phyloP scores from a whole-genome alignment of 2,113 vertebrate genomes.

The Dicerorhinus sumatrensis region DNA sequence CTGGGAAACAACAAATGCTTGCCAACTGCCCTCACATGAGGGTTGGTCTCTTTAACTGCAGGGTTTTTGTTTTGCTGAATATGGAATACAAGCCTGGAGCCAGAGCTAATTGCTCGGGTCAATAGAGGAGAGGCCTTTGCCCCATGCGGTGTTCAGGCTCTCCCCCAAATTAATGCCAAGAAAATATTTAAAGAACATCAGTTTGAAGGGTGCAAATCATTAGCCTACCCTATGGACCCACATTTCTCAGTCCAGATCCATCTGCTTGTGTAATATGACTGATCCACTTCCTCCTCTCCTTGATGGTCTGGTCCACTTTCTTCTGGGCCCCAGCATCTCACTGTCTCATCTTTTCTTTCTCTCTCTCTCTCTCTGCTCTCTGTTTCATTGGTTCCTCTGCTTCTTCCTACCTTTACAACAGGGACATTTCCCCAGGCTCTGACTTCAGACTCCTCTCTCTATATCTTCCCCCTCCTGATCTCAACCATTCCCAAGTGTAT shows the following conservation, averaged over 20 bases:
- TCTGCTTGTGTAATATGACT: background rate
- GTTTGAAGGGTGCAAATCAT: background rate
- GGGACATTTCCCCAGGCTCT: background rate
- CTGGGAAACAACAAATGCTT: background rate
- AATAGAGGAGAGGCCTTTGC: background rate
- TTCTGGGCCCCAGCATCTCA: background rate
- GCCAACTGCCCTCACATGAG: background rate
- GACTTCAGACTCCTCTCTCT: background rate
- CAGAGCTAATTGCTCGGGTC: background rate
- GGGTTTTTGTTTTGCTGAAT: background rate
- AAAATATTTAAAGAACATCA: constrained; percentile 12
- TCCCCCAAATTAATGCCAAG: background rate
- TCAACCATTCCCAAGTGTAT: background rate
- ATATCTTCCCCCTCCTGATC: background rate
- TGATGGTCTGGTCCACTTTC: background rate
- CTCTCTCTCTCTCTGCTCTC: background rate
- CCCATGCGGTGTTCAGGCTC: background rate
- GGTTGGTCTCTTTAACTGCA: background rate
- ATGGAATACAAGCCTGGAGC: background rate
- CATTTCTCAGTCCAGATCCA: background rate
- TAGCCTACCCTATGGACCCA: background rate
- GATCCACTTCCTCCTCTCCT: background rate
- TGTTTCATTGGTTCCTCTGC: background rate
- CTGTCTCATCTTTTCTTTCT: background rate
- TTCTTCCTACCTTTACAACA: background rate